Evolutionary conservation across 2,113 vertebrate genomes (phyloP).

Genomic region (Ifrita kowaldi): DNA sequence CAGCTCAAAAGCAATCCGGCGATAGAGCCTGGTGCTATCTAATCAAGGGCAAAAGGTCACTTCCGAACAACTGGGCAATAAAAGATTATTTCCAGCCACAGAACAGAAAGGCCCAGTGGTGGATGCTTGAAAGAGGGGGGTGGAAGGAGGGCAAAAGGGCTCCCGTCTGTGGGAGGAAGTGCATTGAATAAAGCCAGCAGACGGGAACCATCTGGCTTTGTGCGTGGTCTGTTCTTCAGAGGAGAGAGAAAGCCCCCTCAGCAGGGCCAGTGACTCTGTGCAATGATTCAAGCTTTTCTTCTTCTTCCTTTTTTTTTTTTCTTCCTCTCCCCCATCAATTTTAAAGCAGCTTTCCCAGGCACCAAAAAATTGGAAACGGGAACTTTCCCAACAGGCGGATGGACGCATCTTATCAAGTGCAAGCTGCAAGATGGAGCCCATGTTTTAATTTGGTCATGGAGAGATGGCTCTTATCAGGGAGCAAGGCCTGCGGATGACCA

Average conservation of each 20-base stretch:
- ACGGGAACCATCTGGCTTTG: conserved; percentile 96
- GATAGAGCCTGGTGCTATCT: conserved; percentile 95
- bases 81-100: conserved; percentile 96
- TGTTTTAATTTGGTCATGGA: not conserved
- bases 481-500: not conserved
- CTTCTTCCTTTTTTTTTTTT: not conserved
- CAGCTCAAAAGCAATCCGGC: conserved; percentile 85
- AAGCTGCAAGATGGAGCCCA: not conserved
- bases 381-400: not conserved
- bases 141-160: conserved; percentile 68
- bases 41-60: conserved; percentile 99
- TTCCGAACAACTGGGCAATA: conserved; percentile 99
- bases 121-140: conserved; percentile 53
- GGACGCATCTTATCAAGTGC: not conserved
- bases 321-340: not conserved
- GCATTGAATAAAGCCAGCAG: conserved; percentile 92
- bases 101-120: conserved; percentile 84
- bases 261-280: conserved; percentile 67
- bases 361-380: not conserved
- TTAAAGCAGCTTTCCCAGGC: conserved; percentile 69
- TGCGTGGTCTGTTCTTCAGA: conserved; percentile 79
- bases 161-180: conserved; percentile 87
- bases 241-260: conserved; percentile 71
- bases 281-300: conserved; percentile 66
- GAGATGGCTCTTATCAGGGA: not conserved